Evolutionary conservation across 2,888 invertebrate genomes (phyloP), one percentile per base, ranked within the genome.

Genomic region (Zygothrica quintamaculata): DNA sequence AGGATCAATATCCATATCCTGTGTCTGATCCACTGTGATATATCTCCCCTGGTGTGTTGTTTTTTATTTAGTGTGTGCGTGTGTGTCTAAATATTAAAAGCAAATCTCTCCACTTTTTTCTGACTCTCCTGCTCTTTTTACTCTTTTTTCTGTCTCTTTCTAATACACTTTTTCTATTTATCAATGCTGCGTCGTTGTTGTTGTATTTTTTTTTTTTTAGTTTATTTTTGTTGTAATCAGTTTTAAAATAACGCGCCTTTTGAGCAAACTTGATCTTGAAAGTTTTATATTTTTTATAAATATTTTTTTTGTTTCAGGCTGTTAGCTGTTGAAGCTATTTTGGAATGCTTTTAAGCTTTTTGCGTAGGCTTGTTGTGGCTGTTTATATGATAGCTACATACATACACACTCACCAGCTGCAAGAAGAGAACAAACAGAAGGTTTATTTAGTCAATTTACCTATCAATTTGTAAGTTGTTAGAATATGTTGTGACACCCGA

Each of bases 1-100:
- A 65, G 90, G 87, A 85, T 90, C 90, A 84, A 90, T 89, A 65
- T 90, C 90, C 90, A 90, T 90, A 68, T 88, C 90, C 88, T 90
- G 90, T 72, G 74, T 70, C 72, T 80, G 76, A 76, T 81, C 87
- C 80, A 84, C 82, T 69, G 76, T 79, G 79, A 60, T 18, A 42
- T 16, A 26, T 22, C 40, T 52, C n/a, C n/a, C n/a, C n/a, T n/a
- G n/a, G n/a, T n/a, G n/a, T n/a, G n/a, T n/a, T n/a, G n/a, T n/a
- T n/a, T n/a, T 29, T 25, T 53, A 31, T 12, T 65, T 50, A 58
- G 6, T 34, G 29, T 51, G 9, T 13, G 15, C 16, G 6, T 7
- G 18, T 39, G 9, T 34, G n/a, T n/a, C n/a, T n/a, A n/a, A 34
- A 34, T 11, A 1, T 26, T 3, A 42, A 6, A 11, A 22, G 11